Percentiles rank a stretch among this genome's conserved stretches.
phyloP scores from a whole-genome alignment of 1,140 invertebrate genomes.

The Cecropterus lyciades region DNA sequence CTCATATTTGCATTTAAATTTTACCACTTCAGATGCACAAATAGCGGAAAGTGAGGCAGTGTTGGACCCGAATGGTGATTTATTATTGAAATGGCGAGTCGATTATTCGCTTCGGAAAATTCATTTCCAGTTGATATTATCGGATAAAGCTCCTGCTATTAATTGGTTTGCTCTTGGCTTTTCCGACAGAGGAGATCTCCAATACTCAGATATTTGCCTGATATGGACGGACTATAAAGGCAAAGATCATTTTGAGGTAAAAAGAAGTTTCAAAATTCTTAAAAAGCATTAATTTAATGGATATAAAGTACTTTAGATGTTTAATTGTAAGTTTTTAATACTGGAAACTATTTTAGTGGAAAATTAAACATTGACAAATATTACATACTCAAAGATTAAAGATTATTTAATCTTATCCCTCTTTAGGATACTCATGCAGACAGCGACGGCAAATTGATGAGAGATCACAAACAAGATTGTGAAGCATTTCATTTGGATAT shows the following conservation, averaged over 20 bases:
- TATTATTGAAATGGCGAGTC: constrained; percentile 70
- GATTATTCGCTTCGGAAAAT: constrained; percentile 88
- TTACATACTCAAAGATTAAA: no score
- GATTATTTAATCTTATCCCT: neutral
- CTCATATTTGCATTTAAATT: neutral
- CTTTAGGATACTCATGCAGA: constrained; percentile 83
- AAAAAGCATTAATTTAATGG: no score
- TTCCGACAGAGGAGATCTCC: constrained; percentile 93
- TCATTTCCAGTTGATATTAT: constrained; percentile 87
- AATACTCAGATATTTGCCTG: constrained; percentile 93
- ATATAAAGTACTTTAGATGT: no score
- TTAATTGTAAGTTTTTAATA: no score
- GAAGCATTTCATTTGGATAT: constrained; percentile 87
- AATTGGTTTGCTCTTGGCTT: constrained; percentile 96
- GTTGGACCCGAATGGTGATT: constrained; percentile 66
- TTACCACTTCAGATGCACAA: constrained; percentile 41
- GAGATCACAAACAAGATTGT: constrained; percentile 93
- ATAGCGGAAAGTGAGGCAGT: constrained; percentile 72
- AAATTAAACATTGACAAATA: no score
- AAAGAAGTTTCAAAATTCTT: neutral
- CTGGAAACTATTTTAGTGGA: no score
- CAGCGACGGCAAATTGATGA: constrained; percentile 86
- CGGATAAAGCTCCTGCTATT: constrained; percentile 87
- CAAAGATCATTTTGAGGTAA: constrained; percentile 88
- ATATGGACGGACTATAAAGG: constrained; percentile 90